Evolutionary conservation across 1,140 invertebrate species (phyloP), one percentile per base, ranked within the genome.

Genomic region (Euglossa dilemma): DNA sequence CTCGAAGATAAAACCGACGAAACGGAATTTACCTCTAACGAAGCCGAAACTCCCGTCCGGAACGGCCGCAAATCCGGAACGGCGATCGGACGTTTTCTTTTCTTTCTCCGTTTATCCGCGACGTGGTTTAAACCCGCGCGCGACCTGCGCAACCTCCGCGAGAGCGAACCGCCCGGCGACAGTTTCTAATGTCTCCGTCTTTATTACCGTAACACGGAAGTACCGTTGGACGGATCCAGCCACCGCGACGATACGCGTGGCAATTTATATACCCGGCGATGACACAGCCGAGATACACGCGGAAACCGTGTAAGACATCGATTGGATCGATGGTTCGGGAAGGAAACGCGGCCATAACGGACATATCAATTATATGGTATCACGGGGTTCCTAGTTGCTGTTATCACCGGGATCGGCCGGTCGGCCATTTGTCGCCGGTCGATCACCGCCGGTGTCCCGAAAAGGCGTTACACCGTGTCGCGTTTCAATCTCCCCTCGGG

Each of bases 401-500:
- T 66, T 64, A 77, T 36, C 54, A 23, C 50, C 25, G 45, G 6
- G 59, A 74, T 54, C 47, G 25, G 28, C n/a, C 25, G 18, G 20
- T 74, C 25, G 57, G 23, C 56, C 28, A 43, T 59, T 80, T 36
- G 69, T 72, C 67, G n/a, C 25, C 5, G 69, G 45, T 63, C 71
- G 73, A 47, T 63, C 25, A n/a, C 23, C 18, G 36, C 14, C 45
- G 66, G 52, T 43, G 56, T 78, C 74, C 57, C 66, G 20, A 78
- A 71, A 83, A 71, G 81, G 81, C 81, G 66, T 78, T 78, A 63
- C 66, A 70, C 66, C 45, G 36, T 50, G 63, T 67, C 72, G 63
- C 80, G 63, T 67, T 69, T 75, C 73, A 25, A 67, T 80, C 78
- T 67, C 63, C 76, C 64, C 50, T 78, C 75, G 36, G 36, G n/a